These are phyloP conservation scores for Caenorhabditis becei DNA, from an alignment of 2,888 invertebrate genomes.

Conservation along the genomic window DNA sequence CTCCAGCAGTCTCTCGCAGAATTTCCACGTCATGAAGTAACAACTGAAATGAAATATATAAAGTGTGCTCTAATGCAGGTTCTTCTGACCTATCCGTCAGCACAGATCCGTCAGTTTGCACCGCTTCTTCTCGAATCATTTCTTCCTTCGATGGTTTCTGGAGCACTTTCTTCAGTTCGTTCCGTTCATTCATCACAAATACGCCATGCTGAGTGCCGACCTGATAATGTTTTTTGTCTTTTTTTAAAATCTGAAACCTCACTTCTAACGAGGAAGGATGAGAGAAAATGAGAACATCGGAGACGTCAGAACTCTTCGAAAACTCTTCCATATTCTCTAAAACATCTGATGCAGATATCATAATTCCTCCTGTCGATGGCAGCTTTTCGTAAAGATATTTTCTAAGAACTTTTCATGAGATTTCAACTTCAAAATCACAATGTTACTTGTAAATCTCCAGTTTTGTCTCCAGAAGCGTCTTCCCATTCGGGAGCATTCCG, in stretches of 20 bases:
- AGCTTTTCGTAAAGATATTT: slow-evolving; percentile 69
- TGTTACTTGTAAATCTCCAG: slow-evolving; percentile 80
- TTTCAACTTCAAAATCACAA: too few species aligned
- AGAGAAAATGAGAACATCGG: slow-evolving; percentile 64
- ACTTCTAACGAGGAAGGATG: slow-evolving; percentile 59
- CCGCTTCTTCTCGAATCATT: slow-evolving; percentile 81
- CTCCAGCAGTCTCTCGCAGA: slow-evolving; percentile 53
- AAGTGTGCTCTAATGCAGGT: too few species aligned
- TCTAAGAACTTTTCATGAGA: slow-evolving; percentile 61
- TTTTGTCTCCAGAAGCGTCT: slow-evolving; percentile 82
- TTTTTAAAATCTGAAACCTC: neutral
- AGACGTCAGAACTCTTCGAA: neutral
- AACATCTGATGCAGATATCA: slow-evolving; percentile 83
- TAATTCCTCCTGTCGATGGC: slow-evolving; percentile 81
- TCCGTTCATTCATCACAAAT: slow-evolving; percentile 60
- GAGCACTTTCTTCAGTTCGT: slow-evolving; percentile 78
- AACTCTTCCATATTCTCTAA: slow-evolving; percentile 80
- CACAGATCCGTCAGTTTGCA: slow-evolving; percentile 54
- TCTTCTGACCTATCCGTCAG: too few species aligned
- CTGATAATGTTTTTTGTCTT: slow-evolving; percentile 16
- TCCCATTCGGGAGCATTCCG: slow-evolving; percentile 79
- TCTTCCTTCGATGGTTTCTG: slow-evolving; percentile 82
- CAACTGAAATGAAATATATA: too few species aligned
- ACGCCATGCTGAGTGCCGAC: slow-evolving; percentile 71
- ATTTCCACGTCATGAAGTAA: slow-evolving; percentile 63